These are phyloP conservation scores for Diaphora mendica DNA, from an alignment of 2,888 invertebrate species.

Conservation along the genomic window DNA sequence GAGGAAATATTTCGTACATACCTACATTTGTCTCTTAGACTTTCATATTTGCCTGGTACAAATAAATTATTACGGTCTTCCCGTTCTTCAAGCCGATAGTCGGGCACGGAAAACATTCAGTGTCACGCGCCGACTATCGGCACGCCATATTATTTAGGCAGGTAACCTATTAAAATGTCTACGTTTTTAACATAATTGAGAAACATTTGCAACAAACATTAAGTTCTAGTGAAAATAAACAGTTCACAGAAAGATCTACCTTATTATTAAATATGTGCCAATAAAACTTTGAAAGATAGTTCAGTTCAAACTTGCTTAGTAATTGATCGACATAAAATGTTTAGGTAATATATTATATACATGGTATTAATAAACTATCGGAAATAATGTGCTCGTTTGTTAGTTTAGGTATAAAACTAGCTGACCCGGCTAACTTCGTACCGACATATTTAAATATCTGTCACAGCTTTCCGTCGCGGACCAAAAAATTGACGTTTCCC, in stretches of 20 bases:
- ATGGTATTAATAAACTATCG: not conserved
- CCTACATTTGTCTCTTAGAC: conserved; percentile 11
- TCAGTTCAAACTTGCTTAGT: not conserved
- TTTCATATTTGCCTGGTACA: conserved; percentile 23
- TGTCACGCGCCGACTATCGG: too few relatives aligned
- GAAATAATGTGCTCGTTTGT: not conserved
- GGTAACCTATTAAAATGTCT: not conserved
- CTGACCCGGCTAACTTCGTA: too few relatives aligned
- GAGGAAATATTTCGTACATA: not conserved
- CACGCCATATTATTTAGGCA: not conserved
- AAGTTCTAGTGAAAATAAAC: not conserved
- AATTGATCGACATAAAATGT: not conserved
- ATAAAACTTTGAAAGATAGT: not conserved
- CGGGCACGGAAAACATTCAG: too few relatives aligned
- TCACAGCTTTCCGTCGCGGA: too few relatives aligned
- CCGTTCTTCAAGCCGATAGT: too few relatives aligned
- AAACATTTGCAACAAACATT: too few relatives aligned
- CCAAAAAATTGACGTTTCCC: too few relatives aligned
- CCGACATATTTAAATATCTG: too few relatives aligned
- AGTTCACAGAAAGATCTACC: not conserved
- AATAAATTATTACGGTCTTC: conserved; percentile 18
- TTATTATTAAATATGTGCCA: not conserved
- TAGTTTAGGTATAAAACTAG: not conserved
- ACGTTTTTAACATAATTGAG: not conserved
- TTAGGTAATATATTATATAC: too few relatives aligned